These are phyloP conservation scores for Notolepis coatsorum DNA, from an alignment of 2,797 vertebrate genomes.

Conservation along the genomic window DNA sequence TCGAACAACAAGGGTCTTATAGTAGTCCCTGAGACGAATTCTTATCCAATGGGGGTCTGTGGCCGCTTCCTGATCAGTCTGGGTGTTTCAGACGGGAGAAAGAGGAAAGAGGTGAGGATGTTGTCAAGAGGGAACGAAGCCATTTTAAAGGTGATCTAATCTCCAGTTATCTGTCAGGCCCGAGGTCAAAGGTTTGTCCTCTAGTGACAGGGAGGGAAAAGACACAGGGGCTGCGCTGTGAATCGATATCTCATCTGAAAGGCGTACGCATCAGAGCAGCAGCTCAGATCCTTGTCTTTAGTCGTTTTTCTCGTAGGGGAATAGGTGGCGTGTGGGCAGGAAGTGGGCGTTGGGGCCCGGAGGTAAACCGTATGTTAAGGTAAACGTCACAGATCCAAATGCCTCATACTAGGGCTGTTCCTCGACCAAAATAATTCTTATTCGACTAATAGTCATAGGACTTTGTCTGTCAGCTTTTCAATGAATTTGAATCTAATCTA, in stretches of 20 bases:
- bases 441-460: too few relatives aligned
- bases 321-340: too few relatives aligned
- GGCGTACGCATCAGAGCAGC: neutral
- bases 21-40: too few relatives aligned
- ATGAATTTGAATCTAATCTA: too few relatives aligned
- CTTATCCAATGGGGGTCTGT: too few relatives aligned
- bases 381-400: too few relatives aligned
- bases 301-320: constrained; percentile 1
- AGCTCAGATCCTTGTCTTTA: constrained; percentile 4
- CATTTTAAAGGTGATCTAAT: constrained; percentile 28
- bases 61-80: constrained; percentile 3
- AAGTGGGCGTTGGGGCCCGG: too few relatives aligned
- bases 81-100: constrained; percentile 4
- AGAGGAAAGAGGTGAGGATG: neutral
- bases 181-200: constrained; percentile 27
- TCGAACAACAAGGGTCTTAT: too few relatives aligned
- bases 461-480: too few relatives aligned
- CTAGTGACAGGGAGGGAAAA: neutral
- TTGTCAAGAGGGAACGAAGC: neutral
- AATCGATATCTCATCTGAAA: constrained; percentile 4
- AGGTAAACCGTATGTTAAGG: too few relatives aligned
- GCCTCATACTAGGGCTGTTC: too few relatives aligned
- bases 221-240: neutral
- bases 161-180: constrained; percentile 11
- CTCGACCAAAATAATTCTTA: too few relatives aligned